Base-by-base conservation (phyloP, 2,888 invertebrate genomes). In the Idaea aversata region DNA sequence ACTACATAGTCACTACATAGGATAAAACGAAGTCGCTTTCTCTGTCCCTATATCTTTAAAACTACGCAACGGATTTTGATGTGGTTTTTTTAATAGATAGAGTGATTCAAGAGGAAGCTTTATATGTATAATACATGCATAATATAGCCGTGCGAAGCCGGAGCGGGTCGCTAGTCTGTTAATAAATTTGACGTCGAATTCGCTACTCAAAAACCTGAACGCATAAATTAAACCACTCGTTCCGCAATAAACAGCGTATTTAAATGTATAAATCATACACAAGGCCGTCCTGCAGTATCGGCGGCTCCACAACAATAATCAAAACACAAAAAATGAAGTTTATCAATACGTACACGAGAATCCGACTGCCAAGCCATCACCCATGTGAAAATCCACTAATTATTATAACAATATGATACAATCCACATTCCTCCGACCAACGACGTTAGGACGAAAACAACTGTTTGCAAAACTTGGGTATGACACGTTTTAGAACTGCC, bases 351-450 rank as follows among this genome's bases (percentile, higher is more conserved):
- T 87, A 93, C 93, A 90, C 90, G 92, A 83, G 90, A 89, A 87
- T 92, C 93, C 88, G 90, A 88, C 87, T 92, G 93, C 93, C 93
- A 93, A 92, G 93, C 93, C 93, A 93, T 93, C 88, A 92, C 92
- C 92, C 92, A 93, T 92, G 89, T 88, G 91, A 88, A 88, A 84
- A 83, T 86, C 81, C 82, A 91, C 91, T 88, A 88, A 84, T 88
- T 88, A 62, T 83, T 80, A 82, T 81, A 85, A 85, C 82, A 90
- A 87, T 84, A 77, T 80, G 80, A 86, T 85, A 87, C 87, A 86
- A 87, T 90, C 86, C 87, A 86, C 84, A 88, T 91, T 89, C 88
- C 88, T 87, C 78, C 76, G 81, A 78, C 78, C 76, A 81, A 78
- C 82, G 85, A 87, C 83, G 84, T 87, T 85, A 69, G 84, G 81